Evolutionary conservation across 2,888 invertebrate genomes (phyloP), one percentile per base, ranked within the genome.

Genomic region (Cosmia trapezina): DNA sequence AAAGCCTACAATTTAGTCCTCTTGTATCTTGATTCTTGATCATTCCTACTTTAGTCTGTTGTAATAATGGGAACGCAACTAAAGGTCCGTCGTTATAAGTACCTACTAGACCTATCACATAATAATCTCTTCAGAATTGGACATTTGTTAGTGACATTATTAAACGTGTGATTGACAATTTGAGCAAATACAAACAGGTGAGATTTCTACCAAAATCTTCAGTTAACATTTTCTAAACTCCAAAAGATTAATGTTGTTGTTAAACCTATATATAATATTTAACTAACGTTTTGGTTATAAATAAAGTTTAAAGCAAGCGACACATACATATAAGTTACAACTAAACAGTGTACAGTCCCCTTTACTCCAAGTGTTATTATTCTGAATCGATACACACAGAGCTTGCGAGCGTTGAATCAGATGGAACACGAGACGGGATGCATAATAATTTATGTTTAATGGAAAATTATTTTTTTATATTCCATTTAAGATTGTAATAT

Each of bases 361-460:
- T 73, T 70, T 53, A 76, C 41, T 6, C 6, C 45, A 71, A 76
- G 49, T 76, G 83, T 74, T 78, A 72, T 78, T 78, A 83, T 78
- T 72, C 65, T 76, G 78, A 83, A 81, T 78, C 73, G 81, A 81
- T 81, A 81, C 67, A 73, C 69, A 64, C 53, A 71, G 61, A 64
- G 63, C 70, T 62, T 68, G 74, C 47, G 49, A 78, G 71, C 45
- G 70, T 74, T 74, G 78, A 69, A 69, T 68, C 75, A 70, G 72
- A 51, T 33, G 37, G 59, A 51, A 72, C 70, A 60, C 9, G 72
- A 79, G 51, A 72, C 43, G 61, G 53, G 43, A 78, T 78, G 60
- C 73, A 78, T 78, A 73, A 60, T 51, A 78, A 63, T 78, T n/a
- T n/a, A 53, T 66, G 28, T 59, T 73, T 63, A 63, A 73, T 77